Conservation (phyloP, 2,113 vertebrate species). For the Elachura formosa region DNA sequence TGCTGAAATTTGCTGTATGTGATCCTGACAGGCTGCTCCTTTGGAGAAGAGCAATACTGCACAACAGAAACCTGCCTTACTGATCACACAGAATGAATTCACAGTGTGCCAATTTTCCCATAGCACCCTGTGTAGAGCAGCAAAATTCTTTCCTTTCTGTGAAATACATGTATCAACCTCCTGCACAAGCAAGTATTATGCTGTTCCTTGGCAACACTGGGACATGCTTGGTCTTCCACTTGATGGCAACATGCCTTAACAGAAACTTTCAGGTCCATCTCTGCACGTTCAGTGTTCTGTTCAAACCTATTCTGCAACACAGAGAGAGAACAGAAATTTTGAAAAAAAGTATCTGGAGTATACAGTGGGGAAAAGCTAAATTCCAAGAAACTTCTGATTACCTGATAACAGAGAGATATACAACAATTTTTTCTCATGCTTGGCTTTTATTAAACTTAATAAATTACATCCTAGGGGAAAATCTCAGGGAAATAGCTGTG, state of each 20-base stretch:
- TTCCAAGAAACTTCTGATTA: background rate
- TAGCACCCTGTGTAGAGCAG: background rate
- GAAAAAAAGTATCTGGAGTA: background rate
- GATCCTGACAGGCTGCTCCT: background rate
- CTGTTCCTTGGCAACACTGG: background rate
- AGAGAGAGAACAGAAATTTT: background rate
- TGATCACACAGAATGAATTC: background rate
- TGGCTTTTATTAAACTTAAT: constrained; percentile 5
- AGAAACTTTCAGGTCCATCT: background rate
- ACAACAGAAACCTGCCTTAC: background rate
- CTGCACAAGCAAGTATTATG: background rate
- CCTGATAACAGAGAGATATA: background rate
- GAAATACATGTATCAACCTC: background rate
- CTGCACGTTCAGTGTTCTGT: background rate
- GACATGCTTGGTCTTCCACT: background rate
- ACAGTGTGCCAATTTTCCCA: background rate
- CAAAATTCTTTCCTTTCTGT: background rate
- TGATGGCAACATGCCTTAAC: background rate
- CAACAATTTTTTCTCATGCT: background rate
- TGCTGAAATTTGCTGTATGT: background rate
- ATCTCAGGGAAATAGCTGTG: background rate
- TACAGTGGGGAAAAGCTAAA: background rate
- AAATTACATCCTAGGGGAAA: constrained; percentile 8
- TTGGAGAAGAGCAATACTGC: background rate
- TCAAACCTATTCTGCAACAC: background rate